A percentile compares a stretch with the other conserved stretches of the same genome.
phyloP scores from a whole-genome alignment of 2,113 vertebrate genomes.

The Piprites chloris region DNA sequence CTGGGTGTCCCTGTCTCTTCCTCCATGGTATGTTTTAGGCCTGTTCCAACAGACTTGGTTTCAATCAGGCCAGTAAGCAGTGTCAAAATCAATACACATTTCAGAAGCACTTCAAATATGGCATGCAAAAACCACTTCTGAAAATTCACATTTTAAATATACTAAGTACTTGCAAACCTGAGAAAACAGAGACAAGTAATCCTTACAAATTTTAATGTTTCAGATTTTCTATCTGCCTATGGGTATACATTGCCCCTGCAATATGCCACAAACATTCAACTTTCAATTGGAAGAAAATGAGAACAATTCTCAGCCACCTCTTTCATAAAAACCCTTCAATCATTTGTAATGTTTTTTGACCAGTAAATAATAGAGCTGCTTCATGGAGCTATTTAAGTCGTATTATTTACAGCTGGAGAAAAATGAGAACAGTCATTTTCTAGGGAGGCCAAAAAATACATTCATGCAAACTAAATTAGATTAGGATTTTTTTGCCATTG shows the following conservation, averaged over 20 bases:
- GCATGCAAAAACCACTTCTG: neutral
- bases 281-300: conserved; percentile 63
- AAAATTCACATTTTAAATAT: neutral
- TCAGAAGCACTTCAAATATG: neutral
- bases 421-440: conserved; percentile 59
- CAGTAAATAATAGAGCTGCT: conserved; percentile 57
- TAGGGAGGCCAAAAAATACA: conserved; percentile 22
- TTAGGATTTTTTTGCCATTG: conserved; percentile 4
- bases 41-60: neutral
- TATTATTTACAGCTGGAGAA: conserved; percentile 69
- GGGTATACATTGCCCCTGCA: neutral
- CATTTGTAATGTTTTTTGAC: conserved; percentile 63
- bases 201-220: neutral
- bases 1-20: neutral
- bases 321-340: conserved; percentile 61
- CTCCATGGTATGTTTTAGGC: neutral
- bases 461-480: conserved; percentile 36
- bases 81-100: neutral
- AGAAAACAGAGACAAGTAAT: neutral
- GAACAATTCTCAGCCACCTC: conserved; percentile 57
- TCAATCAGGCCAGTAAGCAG: neutral
- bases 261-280: conserved; percentile 47
- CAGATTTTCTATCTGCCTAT: neutral
- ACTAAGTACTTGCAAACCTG: neutral
- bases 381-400: conserved; percentile 60